Base-by-base conservation (phyloP, 2,888 invertebrate genomes). In the Spatulosminthurus flaviceps region DNA sequence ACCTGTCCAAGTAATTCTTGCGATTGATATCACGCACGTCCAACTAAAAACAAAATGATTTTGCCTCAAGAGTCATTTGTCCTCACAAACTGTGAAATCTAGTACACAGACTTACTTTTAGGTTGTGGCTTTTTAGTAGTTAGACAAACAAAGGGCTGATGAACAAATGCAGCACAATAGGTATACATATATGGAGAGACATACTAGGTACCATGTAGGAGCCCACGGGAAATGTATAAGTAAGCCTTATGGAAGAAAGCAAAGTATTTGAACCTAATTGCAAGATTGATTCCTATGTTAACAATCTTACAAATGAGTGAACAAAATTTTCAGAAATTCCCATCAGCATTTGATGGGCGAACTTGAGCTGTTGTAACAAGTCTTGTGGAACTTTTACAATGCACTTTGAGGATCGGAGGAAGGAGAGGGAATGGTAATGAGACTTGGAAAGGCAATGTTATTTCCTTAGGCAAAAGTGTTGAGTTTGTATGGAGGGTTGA, bases 391-490 rank as follows among this genome's bases (percentile, higher is more conserved):
- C 21, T 60, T 60, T 7, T 60, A 5, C 16, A 16, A 4, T 7
- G 5, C 16, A 60, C 22, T 4, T 16, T 5, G 60, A 21, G 22
- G 43, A 43, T 21, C n/a, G 60, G 26, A 64, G 64, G 64, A 26
- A 51, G 41, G 41, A 41, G 9, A 41, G 51, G 16, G n/a, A 51
- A 51, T 19, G 51, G 51, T 19, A 51, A 51, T 51, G 51, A 51
- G 16, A 51, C 51, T 51, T 51, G n/a, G 43, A 13, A 28, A 73
- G 51, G 24, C n/a, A 73, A 60, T 60, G 26, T 70, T 67, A 67
- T 67, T 67, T 73, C 73, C 73, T 28, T 16, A 26, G 60, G 73
- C 73, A 19, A 60, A 51, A 73, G 60, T 73, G 73, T 73, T 73
- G 60, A 73, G 60, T 60, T 67, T 7, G 26, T 7, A 22, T 24